Base-by-base conservation (phyloP, 2,888 invertebrate genomes). In the Toxonevra muliebris region DNA sequence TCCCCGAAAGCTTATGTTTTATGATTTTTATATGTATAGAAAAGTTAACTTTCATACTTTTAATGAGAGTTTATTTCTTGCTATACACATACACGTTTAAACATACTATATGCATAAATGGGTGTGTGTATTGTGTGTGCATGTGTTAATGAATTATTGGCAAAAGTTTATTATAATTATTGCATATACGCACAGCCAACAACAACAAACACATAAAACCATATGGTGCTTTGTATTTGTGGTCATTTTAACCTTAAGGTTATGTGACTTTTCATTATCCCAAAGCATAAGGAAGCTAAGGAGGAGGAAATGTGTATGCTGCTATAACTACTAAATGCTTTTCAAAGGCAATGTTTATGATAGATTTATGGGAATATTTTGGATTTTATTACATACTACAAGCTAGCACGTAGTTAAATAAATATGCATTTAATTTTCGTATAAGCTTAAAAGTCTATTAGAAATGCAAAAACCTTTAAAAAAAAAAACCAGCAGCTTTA, bases 121-220 rank as follows among this genome's bases (percentile, higher is more conserved):
- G n/a, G 19, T 13, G 55, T 13, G 30, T 41, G 30, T n/a, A 15
- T 41, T 57, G 40, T 43, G 42, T 41, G 12, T 68, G 40, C 13
- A 48, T 64, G 60, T 55, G 69, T 57, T 66, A 66, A 69, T 69
- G 66, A 69, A 69, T 66, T 69, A 66, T 66, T 66, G 62, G 66
- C 66, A 60, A 69, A 69, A 66, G 66, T 66, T 66, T 66, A 66
- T 66, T 61, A 66, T 65, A 61, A 65, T 59, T 65, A 65, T 41
- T 59, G 42, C 12, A 58, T 45, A 42, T 45, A 30, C 55, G 45
- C 57, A 40, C 10, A 7, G 48, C 41, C 17, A 30, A 4, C 40
- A 11, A 12, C 42, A 50, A 15, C 19, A 11, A 30, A 3, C 48
- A 48, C 3, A 3, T 4, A 48, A 48, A 12, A 4, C 48, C 48